Evolutionary conservation across 37 sponge, comb jelly and placozoan species (phyloP).

Genomic region (Eunapius fragilis): DNA sequence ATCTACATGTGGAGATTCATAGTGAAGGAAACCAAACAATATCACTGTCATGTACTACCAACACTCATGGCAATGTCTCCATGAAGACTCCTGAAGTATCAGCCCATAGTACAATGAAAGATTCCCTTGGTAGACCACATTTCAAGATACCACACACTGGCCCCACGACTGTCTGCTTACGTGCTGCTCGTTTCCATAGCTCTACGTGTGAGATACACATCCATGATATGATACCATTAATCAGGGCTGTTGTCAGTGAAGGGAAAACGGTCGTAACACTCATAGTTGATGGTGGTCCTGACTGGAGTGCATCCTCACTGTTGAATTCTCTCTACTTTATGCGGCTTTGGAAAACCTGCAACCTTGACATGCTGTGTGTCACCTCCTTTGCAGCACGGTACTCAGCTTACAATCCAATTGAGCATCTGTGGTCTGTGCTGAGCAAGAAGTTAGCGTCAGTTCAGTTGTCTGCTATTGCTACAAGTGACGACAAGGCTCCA

Average conservation of each 20-base stretch:
- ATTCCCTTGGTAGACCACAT: constrained; percentile 4
- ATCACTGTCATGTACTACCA: not conserved
- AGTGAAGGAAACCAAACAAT: not conserved
- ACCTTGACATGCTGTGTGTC: constrained; percentile 11
- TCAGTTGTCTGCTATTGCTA: not conserved
- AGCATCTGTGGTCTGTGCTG: constrained; percentile 18
- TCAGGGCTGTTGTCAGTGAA: constrained; percentile 4
- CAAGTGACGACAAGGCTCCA: not conserved
- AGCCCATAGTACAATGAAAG: not conserved
- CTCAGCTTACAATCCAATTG: constrained; percentile 24
- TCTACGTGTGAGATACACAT: constrained; percentile 2
- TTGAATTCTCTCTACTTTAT: constrained; percentile 1
- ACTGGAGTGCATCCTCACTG: constrained; percentile 5
- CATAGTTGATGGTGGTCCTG: constrained; percentile 15
- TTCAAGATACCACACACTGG: constrained; percentile 19
- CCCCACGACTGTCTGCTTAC: not conserved
- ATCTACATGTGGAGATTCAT: not conserved
- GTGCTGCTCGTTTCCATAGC: constrained; percentile 6
- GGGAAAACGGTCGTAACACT: constrained; percentile 2
- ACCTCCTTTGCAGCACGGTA: constrained; percentile 10
- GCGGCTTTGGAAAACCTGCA: not conserved
- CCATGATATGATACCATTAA: constrained; percentile 8
- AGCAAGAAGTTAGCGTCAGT: constrained; percentile 1
- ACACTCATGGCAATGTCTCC: not conserved
- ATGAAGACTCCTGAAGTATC: not conserved